Evolutionary conservation across 2,888 invertebrate species (phyloP).

Genomic region (Beris morrisii): DNA sequence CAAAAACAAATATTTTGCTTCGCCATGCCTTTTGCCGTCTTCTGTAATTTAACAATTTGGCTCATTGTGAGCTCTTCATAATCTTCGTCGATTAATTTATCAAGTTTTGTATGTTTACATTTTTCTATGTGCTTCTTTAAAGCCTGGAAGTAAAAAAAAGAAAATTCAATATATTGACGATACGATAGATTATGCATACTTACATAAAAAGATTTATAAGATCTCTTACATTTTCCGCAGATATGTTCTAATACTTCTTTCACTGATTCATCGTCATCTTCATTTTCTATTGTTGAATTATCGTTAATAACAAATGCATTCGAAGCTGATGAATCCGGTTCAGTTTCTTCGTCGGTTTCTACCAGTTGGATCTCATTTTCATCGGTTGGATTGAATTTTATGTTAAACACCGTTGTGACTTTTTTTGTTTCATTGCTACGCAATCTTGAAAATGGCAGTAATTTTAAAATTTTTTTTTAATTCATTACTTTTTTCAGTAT

Average conservation of each 20-base stretch:
- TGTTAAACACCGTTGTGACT: slow-evolving; percentile 11
- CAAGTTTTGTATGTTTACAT: slow-evolving; percentile 45
- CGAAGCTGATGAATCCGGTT: background rate
- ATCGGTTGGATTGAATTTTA: slow-evolving; percentile 23
- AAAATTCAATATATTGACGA: background rate
- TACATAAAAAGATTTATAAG: slow-evolving; percentile 50
- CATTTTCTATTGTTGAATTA: background rate
- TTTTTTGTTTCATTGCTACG: background rate
- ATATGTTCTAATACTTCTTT: slow-evolving; percentile 50
- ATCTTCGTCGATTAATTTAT: slow-evolving; percentile 5
- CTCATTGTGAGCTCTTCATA: slow-evolving; percentile 6
- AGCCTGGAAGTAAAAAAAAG: slow-evolving; percentile 41
- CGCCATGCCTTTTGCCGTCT: slow-evolving; percentile 45
- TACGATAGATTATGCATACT: slow-evolving; percentile 30
- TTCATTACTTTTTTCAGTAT: no score
- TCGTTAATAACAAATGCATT: slow-evolving; percentile 20
- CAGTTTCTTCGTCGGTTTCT: slow-evolving; percentile 3
- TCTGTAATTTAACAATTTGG: slow-evolving; percentile 14
- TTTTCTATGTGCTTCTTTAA: slow-evolving; percentile 51
- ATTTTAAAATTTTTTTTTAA: no score
- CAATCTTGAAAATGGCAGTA: background rate
- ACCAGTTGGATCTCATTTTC: slow-evolving; percentile 32
- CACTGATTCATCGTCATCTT: slow-evolving; percentile 8
- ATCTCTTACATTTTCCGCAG: slow-evolving; percentile 54
- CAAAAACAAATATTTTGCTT: slow-evolving; percentile 54